These are phyloP conservation scores for Siniperca chuatsi DNA, from an alignment of 2,113 vertebrate genomes.

Conservation along the genomic window DNA sequence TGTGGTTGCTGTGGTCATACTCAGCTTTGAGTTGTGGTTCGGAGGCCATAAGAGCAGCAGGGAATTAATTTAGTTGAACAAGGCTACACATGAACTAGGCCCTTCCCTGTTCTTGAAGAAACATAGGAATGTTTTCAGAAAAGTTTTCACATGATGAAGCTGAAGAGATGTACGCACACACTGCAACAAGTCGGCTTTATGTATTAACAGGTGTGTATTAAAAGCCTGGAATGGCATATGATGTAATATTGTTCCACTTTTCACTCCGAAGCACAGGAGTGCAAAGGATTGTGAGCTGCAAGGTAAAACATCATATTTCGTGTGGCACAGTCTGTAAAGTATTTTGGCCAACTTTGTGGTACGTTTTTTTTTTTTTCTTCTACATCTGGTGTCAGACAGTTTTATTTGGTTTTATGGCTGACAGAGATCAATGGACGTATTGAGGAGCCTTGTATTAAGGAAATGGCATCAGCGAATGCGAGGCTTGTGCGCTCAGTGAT, in stretches of 20 bases:
- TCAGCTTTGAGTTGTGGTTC: slow-evolving; percentile 59
- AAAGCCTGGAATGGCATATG: slow-evolving; percentile 69
- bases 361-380: slow-evolving; percentile 55
- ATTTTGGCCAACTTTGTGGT: slow-evolving; percentile 60
- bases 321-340: slow-evolving; percentile 70
- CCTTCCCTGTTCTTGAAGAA: slow-evolving; percentile 50
- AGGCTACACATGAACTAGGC: slow-evolving; percentile 32
- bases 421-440: slow-evolving; percentile 73
- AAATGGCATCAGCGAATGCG: slow-evolving; percentile 56
- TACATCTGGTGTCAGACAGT: slow-evolving; percentile 72
- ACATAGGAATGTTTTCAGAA: slow-evolving; percentile 55
- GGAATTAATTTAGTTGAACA: slow-evolving; percentile 48
- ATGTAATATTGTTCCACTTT: slow-evolving; percentile 80
- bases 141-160: slow-evolving; percentile 44
- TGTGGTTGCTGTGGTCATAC: slow-evolving; percentile 65
- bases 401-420: slow-evolving; percentile 74
- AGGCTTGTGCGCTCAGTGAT: slow-evolving; percentile 44
- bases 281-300: slow-evolving; percentile 57
- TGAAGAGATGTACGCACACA: slow-evolving; percentile 50
- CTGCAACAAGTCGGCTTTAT: slow-evolving; percentile 66
- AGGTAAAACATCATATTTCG: slow-evolving; percentile 72
- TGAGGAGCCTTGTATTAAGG: slow-evolving; percentile 57
- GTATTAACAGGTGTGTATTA: slow-evolving; percentile 81
- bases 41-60: slow-evolving; percentile 45
- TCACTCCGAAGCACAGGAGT: slow-evolving; percentile 45